These are phyloP conservation scores for Xiphophorus birchmanni DNA, from an alignment of 2,797 vertebrate species.

Conservation along the genomic window DNA sequence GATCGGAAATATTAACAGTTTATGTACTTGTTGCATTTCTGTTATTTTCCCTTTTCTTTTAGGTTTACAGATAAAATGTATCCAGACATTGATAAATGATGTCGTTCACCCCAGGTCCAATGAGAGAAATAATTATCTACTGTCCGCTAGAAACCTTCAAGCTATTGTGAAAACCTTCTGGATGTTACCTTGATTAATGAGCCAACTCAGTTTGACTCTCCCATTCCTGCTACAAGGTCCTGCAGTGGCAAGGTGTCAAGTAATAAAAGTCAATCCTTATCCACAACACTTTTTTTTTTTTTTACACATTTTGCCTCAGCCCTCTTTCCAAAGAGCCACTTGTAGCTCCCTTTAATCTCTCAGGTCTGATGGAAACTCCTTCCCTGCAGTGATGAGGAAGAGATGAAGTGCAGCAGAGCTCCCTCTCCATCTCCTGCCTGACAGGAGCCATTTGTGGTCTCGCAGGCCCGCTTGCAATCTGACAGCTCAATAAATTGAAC, in stretches of 20 bases:
- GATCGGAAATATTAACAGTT: background rate
- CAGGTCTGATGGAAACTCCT: conserved; percentile 61
- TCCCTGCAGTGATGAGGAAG: conserved; percentile 52
- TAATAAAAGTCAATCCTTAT: conserved; percentile 25
- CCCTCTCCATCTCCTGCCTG: conserved; percentile 62
- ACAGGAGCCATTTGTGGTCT: conserved; percentile 64
- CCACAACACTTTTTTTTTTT: conserved; percentile 11
- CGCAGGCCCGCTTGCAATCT: conserved; percentile 50
- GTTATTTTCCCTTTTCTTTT: background rate
- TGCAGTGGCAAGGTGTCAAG: background rate
- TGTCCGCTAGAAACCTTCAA: background rate
- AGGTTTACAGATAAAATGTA: background rate
- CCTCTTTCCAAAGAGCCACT: conserved; percentile 49
- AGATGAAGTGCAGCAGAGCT: conserved; percentile 56
- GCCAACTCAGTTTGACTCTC: background rate
- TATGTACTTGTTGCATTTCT: background rate
- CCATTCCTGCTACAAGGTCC: background rate
- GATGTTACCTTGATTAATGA: background rate
- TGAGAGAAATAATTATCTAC: conserved; percentile 2
- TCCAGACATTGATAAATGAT: background rate
- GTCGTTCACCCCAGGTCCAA: background rate
- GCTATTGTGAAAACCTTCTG: background rate
- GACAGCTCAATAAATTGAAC: conserved; percentile 79
- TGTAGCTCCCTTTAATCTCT: conserved; percentile 56
- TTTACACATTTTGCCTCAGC: background rate